Evolutionary conservation across 2,113 vertebrate genomes (phyloP), one percentile per base, ranked within the genome.

Genomic region (Oryctolagus cuniculus): DNA sequence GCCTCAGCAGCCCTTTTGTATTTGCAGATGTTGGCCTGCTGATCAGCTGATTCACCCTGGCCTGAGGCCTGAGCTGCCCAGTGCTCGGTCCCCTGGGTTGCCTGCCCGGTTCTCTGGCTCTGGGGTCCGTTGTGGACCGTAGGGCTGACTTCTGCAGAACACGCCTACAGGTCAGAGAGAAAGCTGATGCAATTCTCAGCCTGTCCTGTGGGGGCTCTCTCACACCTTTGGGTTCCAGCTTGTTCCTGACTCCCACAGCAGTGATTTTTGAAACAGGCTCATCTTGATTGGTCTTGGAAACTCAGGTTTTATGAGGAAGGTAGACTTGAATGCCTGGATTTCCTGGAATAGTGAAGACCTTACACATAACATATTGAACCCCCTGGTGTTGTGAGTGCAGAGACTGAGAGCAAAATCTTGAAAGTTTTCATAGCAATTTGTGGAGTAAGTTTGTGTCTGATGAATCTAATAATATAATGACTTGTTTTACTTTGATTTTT

Each of bases 31-130:
- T 27, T 15, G 6, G 7, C 1, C 5, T 27, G 22, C 6, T 7
- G 12, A 24, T 49, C 70, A 75, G 22, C n/a, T 58, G 15, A 9
- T 3, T n/a, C 22, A 1, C 2, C 25, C 27, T 6, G 10, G 34
- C 7, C 4, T 1, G 27, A 74, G 21, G 61, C n/a, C 78, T 7
- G 6, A 1, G 7, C 61, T 16, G 9, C 2, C 1, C 6, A 25
- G 34, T 34, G 3, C 13, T 49, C 70, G 38, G 24, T 83, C 29
- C 25, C 12, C 36, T 49, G 53, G 66, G n/a, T 16, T 8, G 17
- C 11, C 16, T 29, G n/a, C 78, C 25, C 4, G 4, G 9, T 7
- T 9, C n/a, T 69, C 53, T 36, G 10, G 29, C 38, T 63, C 7
- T 1, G 17, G 12, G 31, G 44, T 24, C 11, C 44, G 6, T 44